Base-by-base conservation (phyloP, 1,140 invertebrate species). In the Solen grandis region DNA sequence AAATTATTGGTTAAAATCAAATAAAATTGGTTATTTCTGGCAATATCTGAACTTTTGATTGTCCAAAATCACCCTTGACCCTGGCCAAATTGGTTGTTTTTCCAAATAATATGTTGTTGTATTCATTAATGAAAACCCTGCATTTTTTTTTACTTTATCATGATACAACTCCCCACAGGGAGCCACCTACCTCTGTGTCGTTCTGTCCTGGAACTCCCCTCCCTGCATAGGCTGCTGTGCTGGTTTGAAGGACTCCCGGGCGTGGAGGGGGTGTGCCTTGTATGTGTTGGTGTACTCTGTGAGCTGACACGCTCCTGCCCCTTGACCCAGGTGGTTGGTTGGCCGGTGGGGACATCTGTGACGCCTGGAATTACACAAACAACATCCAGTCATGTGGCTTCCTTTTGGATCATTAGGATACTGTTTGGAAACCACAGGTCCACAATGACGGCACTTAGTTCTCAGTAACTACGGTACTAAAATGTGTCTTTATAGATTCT, bases 201-300 rank as follows among this genome's bases (percentile, higher is more conserved):
- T 91, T 80, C 86, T 84, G 74, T 90, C 87, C 36, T 83, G 77
- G 63, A 91, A 83, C 25, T 85, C 81, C 27, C 84, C 89, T 36
- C 86, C 85, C 27, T 83, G 57, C 22, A 89, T 66, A 14, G 87
- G 85, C 38, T 81, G 65, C 4, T 70, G 35, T 13, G 75, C 41
- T n/a, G 90, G 90, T 78, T 90, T 90, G 76, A 87, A 91, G 33
- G 69, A 81, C 57, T 90, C 84, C 2, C 85, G 55, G 4, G 66
- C 57, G 4, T 81, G 50, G 4, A 91, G 31, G n/a, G 88, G 86
- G 68, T 91, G 89, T 3, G 85, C 80, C 31, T 86, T 84, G 85
- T 90, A 92, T 59, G 86, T 85, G 36, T 87, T 88, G 54, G 79
- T 87, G 62, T 92, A 92, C 70, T 91, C 90, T 74, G 91, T 88